A percentile compares a stretch with the other conserved stretches of the same genome.
Conservation (phyloP, 2,113 vertebrate genomes). For the Thunnus maccoyii region DNA sequence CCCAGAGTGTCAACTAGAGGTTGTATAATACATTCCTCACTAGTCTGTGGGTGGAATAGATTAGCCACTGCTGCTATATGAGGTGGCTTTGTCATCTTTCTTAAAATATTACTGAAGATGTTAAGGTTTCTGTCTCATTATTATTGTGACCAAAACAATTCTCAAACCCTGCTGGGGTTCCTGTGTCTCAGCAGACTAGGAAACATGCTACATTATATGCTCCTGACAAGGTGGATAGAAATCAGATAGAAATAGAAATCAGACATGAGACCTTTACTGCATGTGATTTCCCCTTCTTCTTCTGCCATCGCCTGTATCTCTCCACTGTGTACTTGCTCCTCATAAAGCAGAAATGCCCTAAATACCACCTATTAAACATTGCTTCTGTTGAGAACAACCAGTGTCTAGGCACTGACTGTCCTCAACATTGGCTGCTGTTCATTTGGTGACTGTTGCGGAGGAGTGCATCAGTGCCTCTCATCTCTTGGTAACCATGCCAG, state of each 20-base stretch:
- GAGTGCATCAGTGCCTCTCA: constrained; percentile 44
- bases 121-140: constrained; percentile 65
- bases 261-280: constrained; percentile 25
- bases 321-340: not conserved
- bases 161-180: constrained; percentile 37
- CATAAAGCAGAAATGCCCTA: constrained; percentile 13
- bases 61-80: constrained; percentile 48
- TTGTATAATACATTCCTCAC: constrained; percentile 70
- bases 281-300: constrained; percentile 34
- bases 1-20: constrained; percentile 48
- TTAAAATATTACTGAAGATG: constrained; percentile 49
- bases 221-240: constrained; percentile 48
- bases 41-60: constrained; percentile 77
- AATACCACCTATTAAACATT: constrained; percentile 21
- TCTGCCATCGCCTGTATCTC: constrained; percentile 14
- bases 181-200: constrained; percentile 38
- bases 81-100: constrained; percentile 66
- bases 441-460: constrained; percentile 58
- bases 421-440: constrained; percentile 57
- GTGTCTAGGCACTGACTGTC: constrained; percentile 23
- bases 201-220: constrained; percentile 22
- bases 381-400: constrained; percentile 9
- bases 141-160: constrained; percentile 55
- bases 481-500: constrained; percentile 57
- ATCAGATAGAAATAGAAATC: constrained; percentile 47